phyloP scores from a whole-genome alignment of 2,113 vertebrate species.

The Varanus komodoensis region DNA sequence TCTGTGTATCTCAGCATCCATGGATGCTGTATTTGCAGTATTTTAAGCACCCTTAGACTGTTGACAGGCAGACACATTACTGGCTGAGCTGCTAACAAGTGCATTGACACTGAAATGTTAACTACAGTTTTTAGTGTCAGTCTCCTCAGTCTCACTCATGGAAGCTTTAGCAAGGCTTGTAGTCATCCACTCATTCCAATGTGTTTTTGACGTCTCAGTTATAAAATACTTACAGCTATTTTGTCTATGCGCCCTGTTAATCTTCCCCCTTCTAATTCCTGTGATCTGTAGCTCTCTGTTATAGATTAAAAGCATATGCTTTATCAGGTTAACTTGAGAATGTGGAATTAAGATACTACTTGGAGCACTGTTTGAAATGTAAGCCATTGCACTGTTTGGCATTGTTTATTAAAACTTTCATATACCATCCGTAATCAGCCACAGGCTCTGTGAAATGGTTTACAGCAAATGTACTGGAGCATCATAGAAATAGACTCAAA shows the following conservation, averaged over 20 bases:
- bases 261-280: not conserved
- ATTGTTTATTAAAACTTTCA: too few relatives aligned
- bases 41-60: not conserved
- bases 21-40: too few relatives aligned
- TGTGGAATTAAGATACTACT: conserved; percentile 34
- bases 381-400: conserved; percentile 48
- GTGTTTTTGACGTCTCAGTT: not conserved
- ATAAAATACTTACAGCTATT: not conserved
- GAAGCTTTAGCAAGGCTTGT: conserved; percentile 4
- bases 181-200: not conserved
- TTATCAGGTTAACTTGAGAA: not conserved
- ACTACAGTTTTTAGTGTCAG: not conserved
- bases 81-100: not conserved
- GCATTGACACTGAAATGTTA: not conserved
- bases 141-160: not conserved
- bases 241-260: not conserved
- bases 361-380: conserved; percentile 44
- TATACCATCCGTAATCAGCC: too few relatives aligned
- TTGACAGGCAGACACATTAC: not conserved
- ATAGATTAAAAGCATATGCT: not conserved
- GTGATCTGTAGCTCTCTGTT: not conserved
- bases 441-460: too few relatives aligned
- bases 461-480: conserved; percentile 33
- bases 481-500: conserved; percentile 50
- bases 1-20: not conserved